Evolutionary conservation across 2,888 invertebrate species (phyloP), one percentile per base, ranked within the genome.

Genomic region (Harpagoxenus sublaevis): DNA sequence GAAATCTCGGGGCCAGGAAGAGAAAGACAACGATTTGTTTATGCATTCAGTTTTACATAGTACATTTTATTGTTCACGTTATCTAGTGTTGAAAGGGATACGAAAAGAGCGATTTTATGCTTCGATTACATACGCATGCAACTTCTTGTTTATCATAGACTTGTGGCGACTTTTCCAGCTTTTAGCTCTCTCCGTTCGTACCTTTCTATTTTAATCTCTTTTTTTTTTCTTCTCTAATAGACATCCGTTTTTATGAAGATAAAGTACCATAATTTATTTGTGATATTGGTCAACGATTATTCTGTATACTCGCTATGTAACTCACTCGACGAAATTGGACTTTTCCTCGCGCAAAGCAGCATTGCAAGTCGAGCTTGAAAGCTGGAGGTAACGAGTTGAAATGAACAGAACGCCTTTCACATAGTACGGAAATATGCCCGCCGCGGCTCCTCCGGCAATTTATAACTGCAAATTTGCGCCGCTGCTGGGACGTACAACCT

Each of bases 381-480:
- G 35, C 63, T 82, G 42, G n/a, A 70, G 35, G 62, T 63, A 63
- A 63, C 42, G 70, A 83, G 45, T 85, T 68, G 70, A 83, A 85
- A 75, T 68, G 57, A 68, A 75, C 74, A 68, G 84, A 83, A 62
- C 65, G 57, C 83, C 75, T 83, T 85, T 85, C 66, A 62, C 75
- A 83, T 23, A 55, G 42, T 48, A 60, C 75, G 63, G 70, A 85
- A 75, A 83, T 83, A 83, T 85, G 74, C 75, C 63, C 53, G 18
- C 18, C 63, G 55, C 55, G 82, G 45, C 68, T 82, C 18, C 60
- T 28, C 62, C 15, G 48, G 75, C 82, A 63, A 83, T 85, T 85
- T 83, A 83, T 82, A 75, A 62, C 62, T 68, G 68, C 45, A 53
- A 83, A 85, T 83, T 85, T 85, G 71, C 62, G 66, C 68, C 83